A percentile compares a stretch with the other conserved stretches of the same genome.
phyloP scores from a whole-genome alignment of 2,797 vertebrate genomes.

The Ciconia nigra region DNA sequence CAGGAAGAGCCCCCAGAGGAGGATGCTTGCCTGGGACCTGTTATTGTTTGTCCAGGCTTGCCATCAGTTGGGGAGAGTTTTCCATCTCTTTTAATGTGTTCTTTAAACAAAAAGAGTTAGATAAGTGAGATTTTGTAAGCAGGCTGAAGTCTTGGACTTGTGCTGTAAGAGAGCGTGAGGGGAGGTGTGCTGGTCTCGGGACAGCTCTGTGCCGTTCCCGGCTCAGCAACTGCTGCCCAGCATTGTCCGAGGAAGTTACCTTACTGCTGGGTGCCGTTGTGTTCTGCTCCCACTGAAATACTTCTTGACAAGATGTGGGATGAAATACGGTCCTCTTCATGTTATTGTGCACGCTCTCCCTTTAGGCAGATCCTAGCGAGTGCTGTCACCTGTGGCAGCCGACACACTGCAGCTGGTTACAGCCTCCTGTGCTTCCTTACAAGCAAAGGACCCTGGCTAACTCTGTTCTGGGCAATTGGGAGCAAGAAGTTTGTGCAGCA shows the following conservation, averaged over 20 bases:
- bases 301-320: background rate
- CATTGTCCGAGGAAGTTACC: background rate
- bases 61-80: background rate
- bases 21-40: background rate
- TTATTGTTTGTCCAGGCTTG: background rate
- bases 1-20: background rate
- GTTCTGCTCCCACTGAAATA: background rate
- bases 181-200: background rate
- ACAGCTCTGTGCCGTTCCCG: background rate
- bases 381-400: background rate
- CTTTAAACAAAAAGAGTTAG: background rate
- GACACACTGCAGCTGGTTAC: fast-evolving
- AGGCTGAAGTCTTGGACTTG: background rate
- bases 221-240: background rate
- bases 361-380: background rate
- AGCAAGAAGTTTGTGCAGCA: background rate
- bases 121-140: background rate
- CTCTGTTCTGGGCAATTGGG: background rate
- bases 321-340: background rate
- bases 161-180: background rate
- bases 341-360: fast-evolving
- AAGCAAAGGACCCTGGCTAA: background rate
- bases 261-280: background rate
- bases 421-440: background rate
- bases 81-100: background rate